Evolutionary conservation across 2,113 vertebrate species (phyloP), one percentile per base, ranked within the genome.

Genomic region (Willisornis vidua): DNA sequence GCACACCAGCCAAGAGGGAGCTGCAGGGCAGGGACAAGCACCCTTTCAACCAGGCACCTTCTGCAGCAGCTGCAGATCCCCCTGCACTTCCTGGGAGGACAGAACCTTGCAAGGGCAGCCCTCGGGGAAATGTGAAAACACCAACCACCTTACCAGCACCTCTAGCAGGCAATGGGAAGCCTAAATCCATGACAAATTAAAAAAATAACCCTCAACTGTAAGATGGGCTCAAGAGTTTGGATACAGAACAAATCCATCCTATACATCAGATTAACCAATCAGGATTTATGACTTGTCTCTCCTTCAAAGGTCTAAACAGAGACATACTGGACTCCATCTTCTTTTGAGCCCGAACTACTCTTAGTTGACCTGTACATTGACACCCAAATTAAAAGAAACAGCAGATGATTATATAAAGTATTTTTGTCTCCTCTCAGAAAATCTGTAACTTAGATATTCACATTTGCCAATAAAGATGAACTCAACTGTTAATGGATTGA

Each of bases 1-100:
- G 15, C 73, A 80, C 19, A 85, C 1, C 63, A 65, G 45, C 35
- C 52, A 90, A 70, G n/a, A 75, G 10, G 37, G 72, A 78, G 59
- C n/a, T 57, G 37, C 39, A 71, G 8, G 51, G 29, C 35, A 93
- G n/a, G 8, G 10, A 57, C 14, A 12, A 11, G 4, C 6, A 68
- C 14, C 68, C 87, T 76, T 63, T 65, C 48, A 80, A 68, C 19
- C 35, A 25, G 45, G 13, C 33, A 28, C 35, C 31, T 67, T 49
- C 52, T 51, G 23, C 6, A 84, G 59, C 39, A 65, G 25, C 20
- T 39, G 20, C 55, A 90, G 33, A 68, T 55, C 51, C 12, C 8
- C 4, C 0, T 2, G 13, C 25, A 5, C 18, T 43, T 9, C 57
- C 35, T 18, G 29, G 16, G 63, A 5, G 2, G 54, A 51, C 35